Conservation (phyloP, 2,113 vertebrate genomes). For the Heteronetta atricapilla region DNA sequence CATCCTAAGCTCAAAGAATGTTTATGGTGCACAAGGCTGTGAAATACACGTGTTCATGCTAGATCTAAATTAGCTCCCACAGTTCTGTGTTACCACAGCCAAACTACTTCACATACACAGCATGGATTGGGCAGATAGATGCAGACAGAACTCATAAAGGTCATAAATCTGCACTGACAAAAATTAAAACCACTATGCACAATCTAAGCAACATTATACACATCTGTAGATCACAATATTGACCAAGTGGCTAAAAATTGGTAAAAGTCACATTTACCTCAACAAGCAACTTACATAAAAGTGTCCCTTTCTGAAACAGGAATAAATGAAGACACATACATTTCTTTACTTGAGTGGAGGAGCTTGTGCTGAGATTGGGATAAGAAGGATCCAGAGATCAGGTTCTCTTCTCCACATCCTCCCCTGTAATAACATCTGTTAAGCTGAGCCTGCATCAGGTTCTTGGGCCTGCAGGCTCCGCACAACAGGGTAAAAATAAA, state of each 20-base stretch:
- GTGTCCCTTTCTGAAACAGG: not conserved
- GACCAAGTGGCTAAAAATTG: not conserved
- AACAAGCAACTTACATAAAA: not conserved
- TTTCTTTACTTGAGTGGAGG: not conserved
- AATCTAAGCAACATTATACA: not conserved
- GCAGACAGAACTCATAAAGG: not conserved
- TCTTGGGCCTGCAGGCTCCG: rapidly evolving
- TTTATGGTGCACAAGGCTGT: not conserved
- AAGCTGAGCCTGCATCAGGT: not conserved
- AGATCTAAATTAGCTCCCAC: not conserved
- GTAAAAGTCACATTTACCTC: not conserved
- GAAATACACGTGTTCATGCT: not conserved
- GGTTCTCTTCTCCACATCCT: not conserved
- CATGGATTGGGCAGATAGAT: not conserved
- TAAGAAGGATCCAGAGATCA: not conserved
- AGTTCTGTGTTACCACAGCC: not conserved
- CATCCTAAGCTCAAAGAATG: not conserved
- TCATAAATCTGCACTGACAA: not conserved
- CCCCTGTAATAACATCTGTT: not conserved
- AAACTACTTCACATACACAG: not conserved
- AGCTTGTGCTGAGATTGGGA: not conserved
- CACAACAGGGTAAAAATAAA: not conserved
- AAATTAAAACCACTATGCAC: not conserved
- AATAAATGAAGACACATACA: rapidly evolving
- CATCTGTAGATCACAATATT: not conserved